These are phyloP conservation scores for Tinamus major DNA, from an alignment of 2,797 vertebrate species.

Conservation along the genomic window DNA sequence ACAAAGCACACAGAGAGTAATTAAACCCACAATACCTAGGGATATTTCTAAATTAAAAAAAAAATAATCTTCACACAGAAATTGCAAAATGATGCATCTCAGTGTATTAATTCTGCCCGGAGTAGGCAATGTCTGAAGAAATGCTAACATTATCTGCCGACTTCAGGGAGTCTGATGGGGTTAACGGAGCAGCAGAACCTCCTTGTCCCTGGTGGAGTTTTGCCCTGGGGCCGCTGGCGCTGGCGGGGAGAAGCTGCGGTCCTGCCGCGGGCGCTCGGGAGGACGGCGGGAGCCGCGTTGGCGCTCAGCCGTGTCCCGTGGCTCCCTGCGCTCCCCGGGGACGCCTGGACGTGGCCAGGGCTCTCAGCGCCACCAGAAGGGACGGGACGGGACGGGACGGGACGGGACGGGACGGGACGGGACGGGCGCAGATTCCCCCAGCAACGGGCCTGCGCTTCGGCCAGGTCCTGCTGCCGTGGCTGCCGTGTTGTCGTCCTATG, in stretches of 20 bases:
- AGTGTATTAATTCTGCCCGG: not conserved
- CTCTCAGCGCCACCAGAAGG: not conserved
- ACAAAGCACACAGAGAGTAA: not conserved
- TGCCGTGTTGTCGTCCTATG: not conserved
- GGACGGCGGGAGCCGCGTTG: too few relatives aligned
- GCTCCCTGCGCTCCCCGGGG: not conserved
- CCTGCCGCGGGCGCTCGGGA: too few relatives aligned
- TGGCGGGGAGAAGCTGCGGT: not conserved
- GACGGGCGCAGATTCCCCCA: accelerated
- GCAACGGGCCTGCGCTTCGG: too few relatives aligned
- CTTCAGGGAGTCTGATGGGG: not conserved
- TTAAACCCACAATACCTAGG: not conserved
- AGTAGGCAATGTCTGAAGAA: not conserved
- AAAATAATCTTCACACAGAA: not conserved
- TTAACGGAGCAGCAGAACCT: not conserved
- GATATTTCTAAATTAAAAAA: slow-evolving; percentile 4
- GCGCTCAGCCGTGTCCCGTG: not conserved
- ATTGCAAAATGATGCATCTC: not conserved
- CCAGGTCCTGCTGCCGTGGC: not conserved
- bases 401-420: not conserved
- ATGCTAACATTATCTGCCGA: not conserved
- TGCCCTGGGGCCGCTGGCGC: not conserved
- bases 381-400: too few relatives aligned
- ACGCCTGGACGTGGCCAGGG: not conserved
- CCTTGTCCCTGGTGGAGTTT: accelerated